phyloP scores from a whole-genome alignment of 2,113 vertebrate genomes.

The Origma solitaria region DNA sequence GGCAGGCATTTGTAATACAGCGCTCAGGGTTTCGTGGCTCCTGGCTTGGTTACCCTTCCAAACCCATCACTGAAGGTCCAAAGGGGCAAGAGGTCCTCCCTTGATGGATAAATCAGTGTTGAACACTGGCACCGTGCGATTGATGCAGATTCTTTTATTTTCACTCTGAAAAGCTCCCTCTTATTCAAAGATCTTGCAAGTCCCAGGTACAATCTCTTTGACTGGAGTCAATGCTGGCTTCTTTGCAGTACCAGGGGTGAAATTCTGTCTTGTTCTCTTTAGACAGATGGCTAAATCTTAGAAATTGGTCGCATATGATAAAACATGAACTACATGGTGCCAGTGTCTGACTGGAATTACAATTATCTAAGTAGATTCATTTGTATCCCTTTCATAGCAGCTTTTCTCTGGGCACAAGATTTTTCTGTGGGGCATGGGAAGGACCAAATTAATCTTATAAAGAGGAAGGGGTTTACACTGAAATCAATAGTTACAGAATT shows the following conservation, averaged over 20 bases:
- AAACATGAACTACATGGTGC: constrained; percentile 54
- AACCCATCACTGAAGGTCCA: neutral
- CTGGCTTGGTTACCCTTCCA: neutral
- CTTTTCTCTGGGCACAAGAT: constrained; percentile 22
- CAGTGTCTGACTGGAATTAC: constrained; percentile 61
- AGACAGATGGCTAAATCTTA: neutral
- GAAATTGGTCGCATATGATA: constrained; percentile 37
- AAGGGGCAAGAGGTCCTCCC: neutral
- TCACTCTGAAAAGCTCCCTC: neutral
- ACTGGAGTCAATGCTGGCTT: neutral
- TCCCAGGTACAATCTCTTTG: neutral
- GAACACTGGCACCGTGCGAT: neutral
- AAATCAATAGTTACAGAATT: constrained; percentile 65
- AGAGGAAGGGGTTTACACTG: constrained; percentile 54
- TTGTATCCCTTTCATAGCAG: constrained; percentile 50
- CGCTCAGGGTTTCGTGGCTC: accelerated
- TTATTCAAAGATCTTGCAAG: neutral
- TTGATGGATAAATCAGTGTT: neutral
- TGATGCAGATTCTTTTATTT: neutral
- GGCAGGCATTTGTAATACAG: neutral
- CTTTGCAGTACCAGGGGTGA: neutral
- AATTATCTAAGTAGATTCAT: constrained; percentile 63
- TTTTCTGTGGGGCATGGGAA: constrained; percentile 52
- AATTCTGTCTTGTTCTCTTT: neutral
- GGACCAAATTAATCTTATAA: constrained; percentile 66